A percentile compares a stretch with the other conserved stretches of the same genome.
phyloP scores from a whole-genome alignment of 2,888 invertebrate genomes.

The Byasa hedistus region DNA sequence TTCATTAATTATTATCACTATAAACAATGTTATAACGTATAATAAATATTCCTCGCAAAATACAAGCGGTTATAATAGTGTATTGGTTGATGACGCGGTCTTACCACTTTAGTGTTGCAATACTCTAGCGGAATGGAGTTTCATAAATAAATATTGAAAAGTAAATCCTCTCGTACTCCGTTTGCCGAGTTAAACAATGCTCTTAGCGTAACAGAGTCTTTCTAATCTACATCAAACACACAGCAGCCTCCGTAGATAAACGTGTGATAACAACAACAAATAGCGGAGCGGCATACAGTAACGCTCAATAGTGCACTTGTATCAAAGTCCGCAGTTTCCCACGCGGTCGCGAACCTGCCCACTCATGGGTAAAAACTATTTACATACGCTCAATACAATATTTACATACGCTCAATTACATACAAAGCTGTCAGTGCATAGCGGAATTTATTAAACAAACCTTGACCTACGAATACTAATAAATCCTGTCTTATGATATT shows the following conservation, averaged over 20 bases:
- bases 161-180: background rate
- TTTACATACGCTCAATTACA: slow-evolving; percentile 15
- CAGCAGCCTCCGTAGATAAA: slow-evolving; percentile 23
- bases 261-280: slow-evolving; percentile 14
- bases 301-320: slow-evolving; percentile 43
- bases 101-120: background rate
- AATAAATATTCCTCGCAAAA: background rate
- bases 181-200: background rate
- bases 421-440: slow-evolving; percentile 66
- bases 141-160: slow-evolving; percentile 9
- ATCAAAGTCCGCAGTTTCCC: slow-evolving; percentile 58
- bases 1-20: too few relatives aligned
- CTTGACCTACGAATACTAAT: slow-evolving; percentile 59
- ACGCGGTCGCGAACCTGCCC: slow-evolving; percentile 62
- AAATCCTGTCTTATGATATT: slow-evolving; percentile 22
- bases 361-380: slow-evolving; percentile 50
- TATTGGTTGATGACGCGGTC: background rate
- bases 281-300: slow-evolving; percentile 41
- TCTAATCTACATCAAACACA: slow-evolving; percentile 23
- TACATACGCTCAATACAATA: slow-evolving; percentile 51
- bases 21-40: too few relatives aligned
- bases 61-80: background rate
- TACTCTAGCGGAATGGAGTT: too few relatives aligned
- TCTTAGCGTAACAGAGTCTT: slow-evolving; percentile 19
- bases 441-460: slow-evolving; percentile 52